These are phyloP conservation scores for Leucopsar rothschildi DNA, from an alignment of 2,113 vertebrate species.

Conservation along the genomic window DNA sequence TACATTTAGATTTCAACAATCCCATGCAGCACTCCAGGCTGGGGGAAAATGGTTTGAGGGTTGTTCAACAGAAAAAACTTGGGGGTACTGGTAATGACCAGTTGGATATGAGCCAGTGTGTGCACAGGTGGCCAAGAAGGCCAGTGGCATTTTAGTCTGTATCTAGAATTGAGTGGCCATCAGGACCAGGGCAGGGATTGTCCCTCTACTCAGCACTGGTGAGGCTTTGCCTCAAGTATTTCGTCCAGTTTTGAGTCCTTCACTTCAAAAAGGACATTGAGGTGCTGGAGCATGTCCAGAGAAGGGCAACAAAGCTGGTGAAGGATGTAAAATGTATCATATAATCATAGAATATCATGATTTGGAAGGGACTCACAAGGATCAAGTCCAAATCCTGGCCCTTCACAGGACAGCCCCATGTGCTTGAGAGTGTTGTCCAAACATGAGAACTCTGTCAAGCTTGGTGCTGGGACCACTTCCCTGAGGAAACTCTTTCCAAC, in stretches of 20 bases:
- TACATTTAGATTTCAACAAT: neutral
- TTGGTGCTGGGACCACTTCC: too few relatives aligned
- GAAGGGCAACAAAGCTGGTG: neutral
- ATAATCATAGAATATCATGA: fast-evolving
- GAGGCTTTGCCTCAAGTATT: neutral
- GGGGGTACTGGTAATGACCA: neutral
- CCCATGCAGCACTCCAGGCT: too few relatives aligned
- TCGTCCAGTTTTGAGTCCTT: neutral
- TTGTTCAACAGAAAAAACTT: fast-evolving
- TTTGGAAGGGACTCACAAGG: neutral
- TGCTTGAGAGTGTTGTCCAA: neutral
- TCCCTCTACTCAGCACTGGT: neutral
- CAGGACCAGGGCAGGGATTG: neutral
- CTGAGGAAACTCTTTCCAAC: neutral
- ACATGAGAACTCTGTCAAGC: neutral
- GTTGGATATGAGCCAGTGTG: neutral
- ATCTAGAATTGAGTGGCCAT: neutral
- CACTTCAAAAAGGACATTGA: neutral
- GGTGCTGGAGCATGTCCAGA: neutral
- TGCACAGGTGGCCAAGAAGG: neutral
- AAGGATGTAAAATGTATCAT: neutral
- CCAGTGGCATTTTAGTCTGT: neutral
- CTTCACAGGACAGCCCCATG: neutral
- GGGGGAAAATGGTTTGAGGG: neutral
- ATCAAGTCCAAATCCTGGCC: neutral